Conservation (phyloP, 2,888 invertebrate species). For the Dexiosoma caninum region DNA sequence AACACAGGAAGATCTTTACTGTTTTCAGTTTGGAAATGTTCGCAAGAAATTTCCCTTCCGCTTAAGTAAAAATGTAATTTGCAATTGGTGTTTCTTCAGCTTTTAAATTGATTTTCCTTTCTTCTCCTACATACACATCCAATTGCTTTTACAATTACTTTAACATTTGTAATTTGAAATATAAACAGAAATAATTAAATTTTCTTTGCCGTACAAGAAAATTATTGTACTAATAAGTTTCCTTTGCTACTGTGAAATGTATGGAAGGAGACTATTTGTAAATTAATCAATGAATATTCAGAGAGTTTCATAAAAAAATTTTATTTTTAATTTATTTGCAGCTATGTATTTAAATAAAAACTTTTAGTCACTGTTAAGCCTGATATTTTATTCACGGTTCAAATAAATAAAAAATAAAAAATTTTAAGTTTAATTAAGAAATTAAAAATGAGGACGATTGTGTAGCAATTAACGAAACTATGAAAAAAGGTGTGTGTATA, state of each 20-base stretch:
- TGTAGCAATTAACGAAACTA: too few relatives aligned
- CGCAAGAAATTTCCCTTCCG: too few relatives aligned
- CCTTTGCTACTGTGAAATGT: not conserved
- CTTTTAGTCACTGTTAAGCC: not conserved
- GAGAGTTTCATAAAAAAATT: not conserved
- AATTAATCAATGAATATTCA: slow-evolving; percentile 46
- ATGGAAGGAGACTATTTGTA: slow-evolving; percentile 6
- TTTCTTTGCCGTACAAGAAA: slow-evolving; percentile 44
- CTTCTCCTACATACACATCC: not conserved
- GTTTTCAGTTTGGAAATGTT: too few relatives aligned
- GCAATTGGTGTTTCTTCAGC: not conserved
- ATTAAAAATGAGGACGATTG: too few relatives aligned
- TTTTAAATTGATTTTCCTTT: not conserved
- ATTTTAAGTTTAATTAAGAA: too few relatives aligned
- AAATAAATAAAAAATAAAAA: too few relatives aligned
- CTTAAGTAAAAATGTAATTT: too few relatives aligned
- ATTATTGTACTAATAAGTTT: slow-evolving; percentile 8
- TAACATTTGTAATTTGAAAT: slow-evolving; percentile 67
- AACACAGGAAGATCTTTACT: too few relatives aligned
- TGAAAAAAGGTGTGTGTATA: too few relatives aligned
- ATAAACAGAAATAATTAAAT: slow-evolving; percentile 73
- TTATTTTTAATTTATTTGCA: slow-evolving; percentile 18
- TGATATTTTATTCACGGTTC: not conserved
- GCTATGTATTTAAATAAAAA: slow-evolving; percentile 49
- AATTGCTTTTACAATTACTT: slow-evolving; percentile 55